A percentile compares a stretch with the other conserved stretches of the same genome.
Conservation (phyloP, 2,113 vertebrate genomes). For the Ibidorhyncha struthersii region DNA sequence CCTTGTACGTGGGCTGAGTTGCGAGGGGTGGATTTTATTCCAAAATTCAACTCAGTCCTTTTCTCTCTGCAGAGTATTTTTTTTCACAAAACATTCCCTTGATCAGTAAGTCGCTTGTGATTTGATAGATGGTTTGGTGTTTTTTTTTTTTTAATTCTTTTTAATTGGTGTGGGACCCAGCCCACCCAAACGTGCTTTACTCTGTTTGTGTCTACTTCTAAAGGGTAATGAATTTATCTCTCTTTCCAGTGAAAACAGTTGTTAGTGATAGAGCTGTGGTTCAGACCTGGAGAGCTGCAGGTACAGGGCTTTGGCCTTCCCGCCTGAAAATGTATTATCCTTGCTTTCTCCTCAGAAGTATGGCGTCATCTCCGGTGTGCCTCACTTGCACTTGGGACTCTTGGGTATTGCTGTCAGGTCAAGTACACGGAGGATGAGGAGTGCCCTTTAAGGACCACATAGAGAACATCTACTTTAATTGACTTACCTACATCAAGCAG, state of each 20-base stretch:
- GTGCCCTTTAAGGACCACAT: background rate
- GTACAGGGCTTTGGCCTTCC: background rate
- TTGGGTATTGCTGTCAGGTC: background rate
- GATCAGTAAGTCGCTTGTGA: background rate
- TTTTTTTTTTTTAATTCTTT: background rate
- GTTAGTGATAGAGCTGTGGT: background rate
- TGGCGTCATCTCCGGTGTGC: background rate
- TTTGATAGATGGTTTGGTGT: background rate
- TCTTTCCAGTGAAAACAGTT: background rate
- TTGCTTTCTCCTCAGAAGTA: background rate
- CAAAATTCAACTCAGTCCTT: background rate
- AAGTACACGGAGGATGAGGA: background rate
- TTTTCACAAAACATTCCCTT: background rate
- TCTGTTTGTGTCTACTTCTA: background rate
- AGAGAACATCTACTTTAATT: background rate
- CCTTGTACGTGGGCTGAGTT: background rate
- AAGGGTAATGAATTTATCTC: background rate
- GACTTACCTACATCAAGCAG: background rate
- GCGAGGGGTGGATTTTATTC: background rate
- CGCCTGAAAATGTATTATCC: background rate
- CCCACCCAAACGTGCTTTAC: background rate
- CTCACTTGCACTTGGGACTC: background rate
- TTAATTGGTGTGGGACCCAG: background rate
- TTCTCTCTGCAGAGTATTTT: background rate
- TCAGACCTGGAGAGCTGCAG: background rate